Base-by-base conservation (phyloP, 2,113 vertebrate genomes). In the Heterotis niloticus region DNA sequence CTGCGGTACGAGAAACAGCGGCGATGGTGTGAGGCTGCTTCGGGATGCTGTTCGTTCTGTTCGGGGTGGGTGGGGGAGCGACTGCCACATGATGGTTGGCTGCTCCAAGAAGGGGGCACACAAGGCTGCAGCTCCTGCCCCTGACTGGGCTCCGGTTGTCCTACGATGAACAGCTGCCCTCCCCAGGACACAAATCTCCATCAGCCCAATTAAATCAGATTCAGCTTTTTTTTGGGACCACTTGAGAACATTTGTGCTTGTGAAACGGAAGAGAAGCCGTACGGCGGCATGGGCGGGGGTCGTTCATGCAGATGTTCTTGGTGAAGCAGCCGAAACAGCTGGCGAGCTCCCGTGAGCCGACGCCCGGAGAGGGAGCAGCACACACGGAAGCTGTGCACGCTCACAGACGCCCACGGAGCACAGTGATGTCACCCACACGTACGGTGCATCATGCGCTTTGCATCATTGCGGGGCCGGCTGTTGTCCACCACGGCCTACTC, bases 401-500 rank as follows among this genome's bases (percentile, higher is more conserved):
- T 74, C 44, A 74, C 20, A 66, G 44, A 23, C 29, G 29, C 60
- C 78, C 70, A 66, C 68, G 59, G 73, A 51, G 44, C 9, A 65
- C 57, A 62, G 18, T 14, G 60, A 65, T 64, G 51, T 7, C 60
- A 79, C 64, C 65, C 20, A 44, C 54, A 74, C 52, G 28, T 16
- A 79, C 34, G 24, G 78, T 34, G 26, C 24, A 51, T 57, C 23
- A 74, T 74, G 24, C 56, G 17, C 52, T 57, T 56, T 74, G 34
- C 23, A 72, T 54, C 34, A 51, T n/a, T 54, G 18, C 20, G 44
- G 44, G 44, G 62, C 34, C 20, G 14, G 75, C 75, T 77, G 20
- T 77, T 18, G 18, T 34, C 51, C 29, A 10, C 14, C 44, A 77
- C 18, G 28, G 76, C 65, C 51, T 18, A 29, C 57, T 78, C 24